Evolutionary conservation across 37 sponge, comb jelly and placozoan genomes (phyloP).

Genomic region (Axinella damicornis): DNA sequence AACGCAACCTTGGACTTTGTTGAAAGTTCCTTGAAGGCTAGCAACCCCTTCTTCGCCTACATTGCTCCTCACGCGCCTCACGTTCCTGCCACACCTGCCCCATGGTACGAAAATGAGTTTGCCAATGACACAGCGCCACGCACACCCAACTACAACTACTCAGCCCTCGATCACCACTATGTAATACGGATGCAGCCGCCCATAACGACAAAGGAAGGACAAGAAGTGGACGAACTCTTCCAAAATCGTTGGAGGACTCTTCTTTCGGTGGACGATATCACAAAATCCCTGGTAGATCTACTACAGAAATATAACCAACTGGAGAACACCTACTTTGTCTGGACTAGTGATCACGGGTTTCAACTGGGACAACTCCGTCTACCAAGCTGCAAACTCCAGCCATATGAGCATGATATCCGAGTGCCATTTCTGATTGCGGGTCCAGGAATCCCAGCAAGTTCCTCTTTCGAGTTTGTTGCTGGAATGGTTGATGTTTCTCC

Average conservation of each 20-base stretch:
- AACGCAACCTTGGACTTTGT: slow-evolving; percentile 65
- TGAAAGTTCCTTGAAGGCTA: slow-evolving; percentile 25
- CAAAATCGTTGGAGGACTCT: slow-evolving; percentile 73
- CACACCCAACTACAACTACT: slow-evolving; percentile 79
- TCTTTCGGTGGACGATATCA: slow-evolving; percentile 87
- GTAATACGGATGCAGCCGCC: slow-evolving; percentile 67
- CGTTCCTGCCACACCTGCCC: slow-evolving; percentile 85
- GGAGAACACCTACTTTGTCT: slow-evolving; percentile 74
- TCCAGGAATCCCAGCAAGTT: slow-evolving; percentile 48
- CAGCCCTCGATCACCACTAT: slow-evolving; percentile 76
- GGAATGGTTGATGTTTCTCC: slow-evolving; percentile 85
- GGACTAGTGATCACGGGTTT: slow-evolving; percentile 89
- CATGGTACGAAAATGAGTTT: slow-evolving; percentile 71
- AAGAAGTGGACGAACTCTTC: slow-evolving; percentile 66
- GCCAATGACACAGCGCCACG: slow-evolving; percentile 63
- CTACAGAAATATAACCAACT: slow-evolving; percentile 51
- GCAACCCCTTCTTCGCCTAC: slow-evolving; percentile 76
- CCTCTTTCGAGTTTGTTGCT: slow-evolving; percentile 55
- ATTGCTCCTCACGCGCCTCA: slow-evolving; percentile 88
- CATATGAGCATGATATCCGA: slow-evolving; percentile 84
- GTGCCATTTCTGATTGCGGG: slow-evolving; percentile 71
- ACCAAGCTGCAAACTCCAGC: slow-evolving; percentile 81
- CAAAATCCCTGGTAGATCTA: slow-evolving; percentile 36
- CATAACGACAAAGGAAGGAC: slow-evolving; percentile 15
- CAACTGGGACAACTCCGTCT: slow-evolving; percentile 83